Evolutionary conservation across 2,797 vertebrate species (phyloP), one percentile per base, ranked within the genome.

Genomic region (Lithobates pipiens): DNA sequence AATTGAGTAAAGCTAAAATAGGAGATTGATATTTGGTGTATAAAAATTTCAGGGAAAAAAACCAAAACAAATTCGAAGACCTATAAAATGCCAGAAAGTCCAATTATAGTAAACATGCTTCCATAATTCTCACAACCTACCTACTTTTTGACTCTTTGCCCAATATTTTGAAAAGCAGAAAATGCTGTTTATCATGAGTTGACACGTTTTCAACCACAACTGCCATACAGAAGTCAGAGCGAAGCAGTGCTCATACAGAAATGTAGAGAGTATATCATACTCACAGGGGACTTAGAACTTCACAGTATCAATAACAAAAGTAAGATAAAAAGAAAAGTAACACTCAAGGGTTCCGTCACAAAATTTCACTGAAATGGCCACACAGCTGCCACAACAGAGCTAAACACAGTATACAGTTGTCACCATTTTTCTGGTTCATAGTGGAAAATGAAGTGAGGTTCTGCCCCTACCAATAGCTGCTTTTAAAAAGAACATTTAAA

Each of bases 241-340:
- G 27, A 25, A 44, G 11, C 15, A 78, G 9, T 6, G 27, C 23
- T 79, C 7, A 69, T n/a, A 9, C 27, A 70, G 67, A 80, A 80
- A 80, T 71, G 78, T 25, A 36, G 61, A n/a, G 36, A n/a, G 25
- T 67, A 39, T 3, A n/a, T 10, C 50, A 50, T 29, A 80, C 36
- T 70, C 10, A 9, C 34, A 71, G 44, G 39, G 46, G 78, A 29
- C 54, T 39, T 71, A 27, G 46, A 61, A 29, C 25, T 71, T 80
- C 78, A 80, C 78, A 80, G 78, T 71, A 70, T 80, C 0, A 3
- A 69, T 13, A 71, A 36, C 11, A 71, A 71, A 71, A 39, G 11
- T 10, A 72, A 39, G 34, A 21, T 23, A 42, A n/a, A 72, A 15
- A 27, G 18, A 8, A 46, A 11, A 69, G 77, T 16, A 71, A 57